Conservation (phyloP, 2,113 vertebrate species). For the Fulmarus glacialis region DNA sequence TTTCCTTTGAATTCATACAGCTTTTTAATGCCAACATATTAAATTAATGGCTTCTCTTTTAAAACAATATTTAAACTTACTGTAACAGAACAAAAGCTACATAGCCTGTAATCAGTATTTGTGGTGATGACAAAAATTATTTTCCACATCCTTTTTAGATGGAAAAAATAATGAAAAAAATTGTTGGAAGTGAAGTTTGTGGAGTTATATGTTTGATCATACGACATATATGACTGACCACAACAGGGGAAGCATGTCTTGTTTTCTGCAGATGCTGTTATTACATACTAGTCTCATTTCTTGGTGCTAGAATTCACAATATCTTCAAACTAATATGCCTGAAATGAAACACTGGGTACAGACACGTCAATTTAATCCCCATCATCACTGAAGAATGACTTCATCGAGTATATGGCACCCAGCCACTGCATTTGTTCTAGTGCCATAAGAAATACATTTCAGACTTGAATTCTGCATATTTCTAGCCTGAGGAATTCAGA, state of each 20-base stretch:
- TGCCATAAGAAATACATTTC: neutral
- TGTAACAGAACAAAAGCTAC: neutral
- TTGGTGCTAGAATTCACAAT: neutral
- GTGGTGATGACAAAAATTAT: neutral
- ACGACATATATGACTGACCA: neutral
- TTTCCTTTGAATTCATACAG: neutral
- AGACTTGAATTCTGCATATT: neutral
- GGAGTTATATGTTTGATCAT: neutral
- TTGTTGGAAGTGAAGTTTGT: neutral
- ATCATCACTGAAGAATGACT: neutral
- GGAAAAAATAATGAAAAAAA: neutral
- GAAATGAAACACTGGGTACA: neutral
- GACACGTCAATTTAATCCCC: neutral
- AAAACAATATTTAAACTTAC: neutral
- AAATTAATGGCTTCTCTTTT: neutral
- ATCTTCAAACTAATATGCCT: neutral
- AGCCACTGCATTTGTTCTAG: neutral
- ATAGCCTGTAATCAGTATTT: neutral
- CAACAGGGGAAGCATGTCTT: neutral
- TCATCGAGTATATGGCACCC: neutral
- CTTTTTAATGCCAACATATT: neutral
- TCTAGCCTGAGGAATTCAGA: slow-evolving; percentile 1
- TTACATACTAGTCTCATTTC: neutral
- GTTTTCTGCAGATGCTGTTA: neutral
- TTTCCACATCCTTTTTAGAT: neutral